These are phyloP conservation scores for Chiroxiphia lanceolata DNA, from an alignment of 2,797 vertebrate species.

Conservation along the genomic window DNA sequence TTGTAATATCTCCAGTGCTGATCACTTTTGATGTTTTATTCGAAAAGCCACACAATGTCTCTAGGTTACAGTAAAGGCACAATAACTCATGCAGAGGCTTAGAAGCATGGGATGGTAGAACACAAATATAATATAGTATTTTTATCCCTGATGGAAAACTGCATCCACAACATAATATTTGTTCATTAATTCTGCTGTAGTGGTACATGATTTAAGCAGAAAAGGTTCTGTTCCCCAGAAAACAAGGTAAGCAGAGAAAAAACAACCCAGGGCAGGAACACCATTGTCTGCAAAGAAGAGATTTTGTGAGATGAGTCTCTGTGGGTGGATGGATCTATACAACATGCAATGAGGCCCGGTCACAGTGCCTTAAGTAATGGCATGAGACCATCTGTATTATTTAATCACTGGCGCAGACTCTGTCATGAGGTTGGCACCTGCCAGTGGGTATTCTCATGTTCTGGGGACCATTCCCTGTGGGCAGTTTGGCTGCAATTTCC, in stretches of 20 bases:
- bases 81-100: neutral
- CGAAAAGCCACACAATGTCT: neutral
- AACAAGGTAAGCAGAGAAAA: neutral
- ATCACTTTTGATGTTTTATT: slow-evolving; percentile 20
- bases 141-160: neutral
- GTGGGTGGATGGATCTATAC: neutral
- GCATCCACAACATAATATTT: neutral
- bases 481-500: neutral
- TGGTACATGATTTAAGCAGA: neutral
- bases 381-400: neutral
- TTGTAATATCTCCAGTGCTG: slow-evolving; percentile 30
- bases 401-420: neutral
- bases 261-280: neutral
- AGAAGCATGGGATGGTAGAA: neutral
- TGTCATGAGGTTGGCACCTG: neutral
- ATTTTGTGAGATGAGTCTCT: neutral
- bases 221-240: neutral
- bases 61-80: slow-evolving; percentile 15
- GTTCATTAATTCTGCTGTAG: neutral
- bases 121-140: neutral
- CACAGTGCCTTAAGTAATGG: neutral
- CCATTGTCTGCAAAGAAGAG: neutral
- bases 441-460: neutral
- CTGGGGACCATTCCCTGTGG: neutral
- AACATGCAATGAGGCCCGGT: accelerated